A percentile compares a stretch with the other conserved stretches of the same genome.
Conservation (phyloP, 1,140 invertebrate genomes). For the Drosophila azteca region DNA sequence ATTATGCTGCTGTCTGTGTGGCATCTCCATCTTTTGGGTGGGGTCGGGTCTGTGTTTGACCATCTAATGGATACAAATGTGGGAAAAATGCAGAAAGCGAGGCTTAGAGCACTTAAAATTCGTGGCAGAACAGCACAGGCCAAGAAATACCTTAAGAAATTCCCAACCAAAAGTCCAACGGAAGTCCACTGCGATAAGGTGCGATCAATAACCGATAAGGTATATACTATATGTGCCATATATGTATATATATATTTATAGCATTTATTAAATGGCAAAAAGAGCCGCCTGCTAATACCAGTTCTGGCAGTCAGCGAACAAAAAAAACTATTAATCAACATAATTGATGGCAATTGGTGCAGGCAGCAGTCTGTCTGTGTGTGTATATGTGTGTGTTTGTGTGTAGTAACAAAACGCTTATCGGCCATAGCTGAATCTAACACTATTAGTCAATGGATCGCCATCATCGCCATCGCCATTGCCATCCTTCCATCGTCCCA, state of each 20-base stretch:
- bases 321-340: conserved; percentile 65
- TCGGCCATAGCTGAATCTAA: conserved; percentile 68
- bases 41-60: conserved; percentile 32
- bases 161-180: conserved; percentile 36
- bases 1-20: conserved; percentile 56
- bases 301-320: neutral
- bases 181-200: neutral
- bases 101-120: no score
- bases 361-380: conserved; percentile 42
- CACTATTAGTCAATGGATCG: conserved; percentile 77
- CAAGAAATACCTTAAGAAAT: conserved; percentile 40
- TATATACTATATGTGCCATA: conserved; percentile 38
- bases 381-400: conserved; percentile 8
- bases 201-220: conserved; percentile 71
- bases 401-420: conserved; percentile 70
- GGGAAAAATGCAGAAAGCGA: conserved; percentile 12
- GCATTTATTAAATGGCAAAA: conserved; percentile 19
- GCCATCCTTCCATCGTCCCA: no score
- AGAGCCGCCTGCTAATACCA: conserved; percentile 37
- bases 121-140: neutral
- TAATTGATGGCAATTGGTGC: conserved; percentile 74
- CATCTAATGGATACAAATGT: conserved; percentile 36
- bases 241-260: conserved; percentile 49
- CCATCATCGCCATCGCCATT: neutral
- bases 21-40: conserved; percentile 14